Evolutionary conservation across 2,113 vertebrate species (phyloP), one percentile per base, ranked within the genome.

Genomic region (Sapajus apella): DNA sequence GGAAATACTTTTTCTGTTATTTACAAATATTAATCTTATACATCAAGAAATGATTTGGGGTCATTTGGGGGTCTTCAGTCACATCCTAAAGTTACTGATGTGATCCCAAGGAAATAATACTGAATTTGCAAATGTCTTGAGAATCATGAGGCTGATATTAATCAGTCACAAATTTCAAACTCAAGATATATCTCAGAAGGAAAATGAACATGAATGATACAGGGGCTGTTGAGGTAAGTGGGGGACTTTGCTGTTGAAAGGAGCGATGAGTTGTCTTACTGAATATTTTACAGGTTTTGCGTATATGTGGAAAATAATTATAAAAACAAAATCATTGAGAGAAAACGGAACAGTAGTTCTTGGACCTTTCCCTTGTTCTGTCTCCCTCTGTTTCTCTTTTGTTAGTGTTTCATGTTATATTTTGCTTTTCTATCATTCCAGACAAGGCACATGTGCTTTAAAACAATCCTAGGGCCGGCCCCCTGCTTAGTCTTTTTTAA

Each of bases 261-360:
- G 5, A 56, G 16, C 2, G 10, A 21, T 80, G 8, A 45, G 12
- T 13, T 32, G 2, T 43, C 18, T 76, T 4, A 23, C 12, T 52
- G 17, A 80, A 61, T 93, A 45, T 89, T 87, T 56, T 32, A 45
- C 2, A 80, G n/a, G 14, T 5, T 72, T 61, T 75, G 6, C 37
- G 11, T 47, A 40, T 47, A 37, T 82, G 61, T 80, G 23, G 25
- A n/a, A 95, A 55, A 77, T 52, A 84, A 68, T 68, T 40, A 37
- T 70, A 79, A 91, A 16, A 73, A 43, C 32, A 94, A 93, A 85
- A 64, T 97, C n/a, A 79, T 17, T 91, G 84, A 66, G 68, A 50
- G 9, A 40, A 30, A 84, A 95, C 68, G 35, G 10, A 79, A 94
- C 79, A 70, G 11, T 47, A 86, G 47, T 17, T 66, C 27, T 64